Conservation (phyloP, 2,113 vertebrate species). For the Melierax canorus region DNA sequence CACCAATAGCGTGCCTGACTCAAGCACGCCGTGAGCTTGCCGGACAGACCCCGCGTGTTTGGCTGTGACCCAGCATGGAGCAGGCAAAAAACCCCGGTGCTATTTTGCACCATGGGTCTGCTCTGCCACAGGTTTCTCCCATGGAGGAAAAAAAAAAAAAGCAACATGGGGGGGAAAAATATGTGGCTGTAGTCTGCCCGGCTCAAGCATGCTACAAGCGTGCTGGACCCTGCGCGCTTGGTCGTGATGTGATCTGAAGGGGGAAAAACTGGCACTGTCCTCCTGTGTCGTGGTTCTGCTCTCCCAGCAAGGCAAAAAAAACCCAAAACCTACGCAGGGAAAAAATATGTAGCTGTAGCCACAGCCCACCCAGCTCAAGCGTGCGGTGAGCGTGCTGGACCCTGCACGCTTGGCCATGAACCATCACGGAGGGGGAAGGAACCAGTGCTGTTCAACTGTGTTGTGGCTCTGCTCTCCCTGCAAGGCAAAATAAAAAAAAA, state of each 20-base stretch:
- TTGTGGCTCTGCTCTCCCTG: not conserved
- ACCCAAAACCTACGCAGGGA: not conserved
- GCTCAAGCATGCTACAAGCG: not conserved
- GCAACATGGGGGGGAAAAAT: not conserved
- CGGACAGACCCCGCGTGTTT: not conserved
- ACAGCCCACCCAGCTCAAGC: not conserved
- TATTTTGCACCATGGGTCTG: not conserved
- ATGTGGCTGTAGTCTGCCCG: rapidly evolving
- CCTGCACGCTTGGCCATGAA: rapidly evolving
- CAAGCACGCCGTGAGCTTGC: too few species aligned
- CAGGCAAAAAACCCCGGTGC: not conserved
- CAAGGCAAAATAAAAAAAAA: not conserved
- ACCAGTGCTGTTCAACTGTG: too few species aligned
- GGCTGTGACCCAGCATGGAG: not conserved
- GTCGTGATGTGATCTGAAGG: not conserved
- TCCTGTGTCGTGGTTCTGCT: too few species aligned
- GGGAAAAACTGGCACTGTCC: not conserved
- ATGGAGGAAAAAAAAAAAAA: not conserved
- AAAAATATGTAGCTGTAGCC: not conserved
- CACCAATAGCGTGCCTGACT: not conserved
- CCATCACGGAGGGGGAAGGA: not conserved
- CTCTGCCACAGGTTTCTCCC: not conserved
- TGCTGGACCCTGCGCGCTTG: not conserved
- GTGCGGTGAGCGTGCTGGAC: rapidly evolving
- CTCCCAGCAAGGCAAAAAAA: not conserved